These are phyloP conservation scores for Brachionus manjavacas DNA, from an alignment of 1,140 invertebrate species.

Conservation along the genomic window DNA sequence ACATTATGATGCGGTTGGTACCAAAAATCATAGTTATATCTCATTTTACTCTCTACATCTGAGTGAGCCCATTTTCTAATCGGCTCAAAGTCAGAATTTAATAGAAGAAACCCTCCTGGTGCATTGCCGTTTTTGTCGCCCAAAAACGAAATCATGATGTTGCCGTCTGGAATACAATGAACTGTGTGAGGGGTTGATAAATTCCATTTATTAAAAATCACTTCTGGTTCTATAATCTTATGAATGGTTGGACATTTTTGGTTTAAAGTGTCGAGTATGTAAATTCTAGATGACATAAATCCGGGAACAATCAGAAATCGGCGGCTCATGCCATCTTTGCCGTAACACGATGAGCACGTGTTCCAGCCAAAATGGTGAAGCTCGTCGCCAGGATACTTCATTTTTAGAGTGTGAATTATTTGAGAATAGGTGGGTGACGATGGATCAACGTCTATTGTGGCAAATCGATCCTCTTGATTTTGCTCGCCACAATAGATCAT, in stretches of 20 bases:
- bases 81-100: slow-evolving; percentile 74
- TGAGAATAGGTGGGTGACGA: slow-evolving; percentile 73
- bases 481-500: slow-evolving; percentile 64
- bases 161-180: slow-evolving; percentile 79
- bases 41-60: slow-evolving; percentile 45
- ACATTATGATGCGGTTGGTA: slow-evolving; percentile 89
- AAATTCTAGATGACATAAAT: slow-evolving; percentile 75
- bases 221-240: slow-evolving; percentile 64
- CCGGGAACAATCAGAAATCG: slow-evolving; percentile 75
- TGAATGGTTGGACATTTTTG: slow-evolving; percentile 64
- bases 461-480: slow-evolving; percentile 73
- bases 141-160: slow-evolving; percentile 89
- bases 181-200: slow-evolving; percentile 80
- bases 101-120: slow-evolving; percentile 75
- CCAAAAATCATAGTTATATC: slow-evolving; percentile 74
- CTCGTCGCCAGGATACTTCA: slow-evolving; percentile 75
- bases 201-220: slow-evolving; percentile 67
- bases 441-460: slow-evolving; percentile 85
- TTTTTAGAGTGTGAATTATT: slow-evolving; percentile 78
- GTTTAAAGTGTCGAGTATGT: slow-evolving; percentile 73
- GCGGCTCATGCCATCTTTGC: slow-evolving; percentile 62
- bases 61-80: slow-evolving; percentile 60
- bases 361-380: slow-evolving; percentile 94
- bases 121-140: slow-evolving; percentile 68
- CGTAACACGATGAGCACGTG: slow-evolving; percentile 78